These are phyloP conservation scores for Pantherophis alleghaniensis DNA, from an alignment of 2,797 vertebrate species.

Conservation along the genomic window DNA sequence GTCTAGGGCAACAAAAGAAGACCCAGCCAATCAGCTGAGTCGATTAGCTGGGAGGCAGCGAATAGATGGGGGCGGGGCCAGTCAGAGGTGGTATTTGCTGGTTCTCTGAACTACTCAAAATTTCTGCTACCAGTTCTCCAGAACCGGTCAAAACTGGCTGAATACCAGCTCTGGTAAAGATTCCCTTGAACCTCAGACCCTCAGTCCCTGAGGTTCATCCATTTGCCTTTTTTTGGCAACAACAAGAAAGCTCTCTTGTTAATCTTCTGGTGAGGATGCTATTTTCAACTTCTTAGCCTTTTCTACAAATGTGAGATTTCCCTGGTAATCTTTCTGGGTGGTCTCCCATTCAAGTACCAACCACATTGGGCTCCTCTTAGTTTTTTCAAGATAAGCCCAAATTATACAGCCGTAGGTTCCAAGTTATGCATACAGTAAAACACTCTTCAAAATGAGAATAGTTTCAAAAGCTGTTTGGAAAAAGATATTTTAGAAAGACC, in stretches of 20 bases:
- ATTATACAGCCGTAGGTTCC: not conserved
- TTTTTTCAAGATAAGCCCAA: not conserved
- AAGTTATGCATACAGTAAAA: not conserved
- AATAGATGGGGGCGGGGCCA: no score
- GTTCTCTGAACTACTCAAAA: no score
- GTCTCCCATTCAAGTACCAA: not conserved
- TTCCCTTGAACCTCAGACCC: not conserved
- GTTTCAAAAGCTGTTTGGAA: constrained; percentile 7
- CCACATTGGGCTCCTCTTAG: not conserved
- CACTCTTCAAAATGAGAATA: not conserved
- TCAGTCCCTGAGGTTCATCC: not conserved
- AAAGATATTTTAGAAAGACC: not conserved
- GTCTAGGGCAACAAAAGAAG: no score
- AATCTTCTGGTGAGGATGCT: not conserved
- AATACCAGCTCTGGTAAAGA: not conserved
- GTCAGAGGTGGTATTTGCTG: no score
- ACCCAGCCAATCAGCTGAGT: no score
- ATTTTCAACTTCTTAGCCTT: not conserved
- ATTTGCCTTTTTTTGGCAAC: not conserved
- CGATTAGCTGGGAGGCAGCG: no score
- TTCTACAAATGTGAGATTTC: not conserved
- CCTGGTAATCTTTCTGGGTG: not conserved
- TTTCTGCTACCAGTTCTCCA: no score
- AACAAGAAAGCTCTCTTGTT: not conserved
- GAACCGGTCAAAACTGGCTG: no score